Evolutionary conservation across 2,888 invertebrate genomes (phyloP), one percentile per base, ranked within the genome.

Genomic region (Leptarthrus brevirostris): DNA sequence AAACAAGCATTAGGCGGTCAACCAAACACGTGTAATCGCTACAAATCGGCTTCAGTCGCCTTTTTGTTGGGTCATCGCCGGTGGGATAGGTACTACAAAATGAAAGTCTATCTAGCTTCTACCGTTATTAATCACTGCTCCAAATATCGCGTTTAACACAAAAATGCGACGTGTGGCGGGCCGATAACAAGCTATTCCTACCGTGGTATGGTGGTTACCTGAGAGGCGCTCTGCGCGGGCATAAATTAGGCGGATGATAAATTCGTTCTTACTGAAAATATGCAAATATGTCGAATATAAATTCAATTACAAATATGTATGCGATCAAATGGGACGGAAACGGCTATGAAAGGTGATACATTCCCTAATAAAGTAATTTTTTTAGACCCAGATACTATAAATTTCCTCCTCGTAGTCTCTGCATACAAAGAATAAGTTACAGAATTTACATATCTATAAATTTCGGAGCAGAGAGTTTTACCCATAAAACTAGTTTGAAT

Each of bases 341-440:
- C 36, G 61, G 61, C 61, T 40, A 61, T 61, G 61, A 61, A 61
- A 61, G 61, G 61, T 61, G 61, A 61, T 61, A 61, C 61, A 61
- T 61, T 61, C 61, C 61, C 61, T 61, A 61, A 61, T 61, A 61
- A 61, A 61, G 40, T 61, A 61, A 61, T 61, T 61, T 61, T 61
- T 58, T 58, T 44, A 12, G 12, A 44, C 16, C 16, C 44, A 16
- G 44, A 14, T 44, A 14, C 44, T 4, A 44, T 44, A 44, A 44
- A 61, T 61, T 61, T 40, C 22, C 36, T 30, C 36, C 20, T 24
- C 3, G 12, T 22, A 34, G 30, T 8, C 36, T 61, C 61, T 22
- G 36, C 40, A 61, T 20, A 40, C 61, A 61, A 61, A 61, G 61
- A 61, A 61, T 61, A 61, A 61, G 61, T 61, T 61, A 40, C 61